These are phyloP conservation scores for Tachycineta bicolor DNA, from an alignment of 2,113 vertebrate genomes.

Conservation along the genomic window DNA sequence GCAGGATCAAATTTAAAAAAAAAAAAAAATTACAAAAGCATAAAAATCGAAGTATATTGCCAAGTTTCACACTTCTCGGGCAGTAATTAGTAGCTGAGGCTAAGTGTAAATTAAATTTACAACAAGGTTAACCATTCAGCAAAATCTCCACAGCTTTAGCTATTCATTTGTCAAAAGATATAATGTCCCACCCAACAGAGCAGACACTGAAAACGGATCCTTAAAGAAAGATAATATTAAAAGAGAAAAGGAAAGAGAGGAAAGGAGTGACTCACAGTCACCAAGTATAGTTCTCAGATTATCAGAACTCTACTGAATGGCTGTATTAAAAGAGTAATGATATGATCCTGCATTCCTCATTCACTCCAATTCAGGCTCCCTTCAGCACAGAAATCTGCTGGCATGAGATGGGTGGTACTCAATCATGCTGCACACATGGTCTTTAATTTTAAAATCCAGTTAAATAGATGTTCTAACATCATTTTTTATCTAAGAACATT, in stretches of 20 bases:
- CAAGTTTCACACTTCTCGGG: neutral
- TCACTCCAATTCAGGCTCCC: constrained; percentile 26
- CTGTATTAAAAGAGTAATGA: constrained; percentile 40
- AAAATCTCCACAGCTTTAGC: constrained; percentile 19
- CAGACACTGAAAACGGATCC: constrained; percentile 7
- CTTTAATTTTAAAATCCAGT: constrained; percentile 59
- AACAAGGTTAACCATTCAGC: constrained; percentile 27
- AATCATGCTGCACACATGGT: constrained; percentile 28
- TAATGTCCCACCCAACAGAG: neutral
- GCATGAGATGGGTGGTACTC: constrained; percentile 28
- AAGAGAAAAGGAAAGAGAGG: neutral
- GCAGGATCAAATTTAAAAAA: neutral
- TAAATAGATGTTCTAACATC: constrained; percentile 44
- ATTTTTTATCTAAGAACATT: constrained; percentile 48
- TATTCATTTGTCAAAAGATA: neutral
- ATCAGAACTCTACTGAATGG: neutral
- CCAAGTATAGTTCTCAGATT: neutral
- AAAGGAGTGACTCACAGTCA: neutral
- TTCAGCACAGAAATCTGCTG: constrained; percentile 22
- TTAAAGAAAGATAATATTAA: constrained; percentile 3
- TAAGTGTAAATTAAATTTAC: constrained; percentile 39
- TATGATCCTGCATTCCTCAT: constrained; percentile 17
- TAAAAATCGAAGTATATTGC: neutral
- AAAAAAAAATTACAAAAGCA: neutral
- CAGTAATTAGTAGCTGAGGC: constrained; percentile 35